phyloP scores from a whole-genome alignment of 2,113 vertebrate genomes.

The Pipa parva region DNA sequence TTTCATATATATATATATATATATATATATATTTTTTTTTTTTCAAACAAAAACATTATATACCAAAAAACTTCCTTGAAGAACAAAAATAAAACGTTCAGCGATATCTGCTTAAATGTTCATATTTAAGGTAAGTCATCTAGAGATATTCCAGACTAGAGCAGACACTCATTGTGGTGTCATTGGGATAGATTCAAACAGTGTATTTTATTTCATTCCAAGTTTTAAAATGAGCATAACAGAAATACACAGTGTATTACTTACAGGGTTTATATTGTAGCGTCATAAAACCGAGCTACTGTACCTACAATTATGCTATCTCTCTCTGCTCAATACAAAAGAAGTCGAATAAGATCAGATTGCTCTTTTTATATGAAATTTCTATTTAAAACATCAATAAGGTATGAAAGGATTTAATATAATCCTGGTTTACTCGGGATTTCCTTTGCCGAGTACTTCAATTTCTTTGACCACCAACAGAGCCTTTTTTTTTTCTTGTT shows the following conservation, averaged over 20 bases:
- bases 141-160: neutral
- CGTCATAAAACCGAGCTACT: neutral
- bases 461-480: slow-evolving; percentile 67
- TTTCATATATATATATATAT: too few species aligned
- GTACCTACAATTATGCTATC: slow-evolving; percentile 21
- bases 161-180: neutral
- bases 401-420: slow-evolving; percentile 34
- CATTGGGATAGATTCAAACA: neutral
- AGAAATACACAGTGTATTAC: neutral
- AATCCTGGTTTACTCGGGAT: slow-evolving; percentile 51
- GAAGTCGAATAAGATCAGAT: slow-evolving; percentile 26
- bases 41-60: too few species aligned
- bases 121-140: too few species aligned
- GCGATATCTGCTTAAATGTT: neutral
- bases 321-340: slow-evolving; percentile 8
- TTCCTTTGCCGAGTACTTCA: slow-evolving; percentile 59
- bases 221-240: neutral
- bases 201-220: neutral
- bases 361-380: slow-evolving; percentile 12
- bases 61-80: too few species aligned
- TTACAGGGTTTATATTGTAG: neutral
- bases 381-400: neutral
- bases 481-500: too few species aligned
- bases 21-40: too few species aligned
- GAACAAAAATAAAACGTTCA: too few species aligned